Evolutionary conservation across 2,888 invertebrate genomes (phyloP), one percentile per base, ranked within the genome.

Genomic region (Sarcophaga rosellei): DNA sequence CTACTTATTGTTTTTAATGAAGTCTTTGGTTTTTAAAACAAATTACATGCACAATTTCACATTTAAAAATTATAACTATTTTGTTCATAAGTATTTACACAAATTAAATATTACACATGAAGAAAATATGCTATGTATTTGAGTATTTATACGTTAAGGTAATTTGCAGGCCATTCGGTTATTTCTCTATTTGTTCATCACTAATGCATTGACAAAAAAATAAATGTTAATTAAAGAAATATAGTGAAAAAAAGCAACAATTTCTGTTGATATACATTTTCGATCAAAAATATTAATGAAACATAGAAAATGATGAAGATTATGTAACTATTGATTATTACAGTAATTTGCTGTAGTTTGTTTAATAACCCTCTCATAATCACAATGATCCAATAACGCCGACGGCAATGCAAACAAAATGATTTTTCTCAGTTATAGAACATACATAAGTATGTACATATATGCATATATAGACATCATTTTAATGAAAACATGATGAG

Each of bases 131-230:
- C 35, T 35, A 35, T 35, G 10, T 35, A 35, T 10, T 35, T 8
- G 1, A 53, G 17, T 53, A 17, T 53, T 15, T 53, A 53, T 53
- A 53, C 35, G 35, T 35, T 35, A 35, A 35, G 8, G 35, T 2
- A 35, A 35, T 35, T 35, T 35, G 10, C 8, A 35, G 35, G 35
- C 21, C 21, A 79, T 65, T 44, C 82, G 62, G 35, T 72, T 66
- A 47, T 44, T 44, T 23, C 47, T 53, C 1, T 68, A 73, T 21
- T 77, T 63, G 3, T 21, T 35, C 53, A 85, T 25, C 85, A 74
- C 85, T 70, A 59, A 57, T 80, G 47, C 72, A 80, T 70, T 44
- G 63, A 70, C 72, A 72, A 70, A 84, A 80, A 72, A 68, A 66
- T 70, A 35, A 45, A 53, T 53, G 17, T 23, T 17, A 25, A 45